Evolutionary conservation across 2,797 vertebrate genomes (phyloP).

Genomic region (Schizopygopsis malacanthus): DNA sequence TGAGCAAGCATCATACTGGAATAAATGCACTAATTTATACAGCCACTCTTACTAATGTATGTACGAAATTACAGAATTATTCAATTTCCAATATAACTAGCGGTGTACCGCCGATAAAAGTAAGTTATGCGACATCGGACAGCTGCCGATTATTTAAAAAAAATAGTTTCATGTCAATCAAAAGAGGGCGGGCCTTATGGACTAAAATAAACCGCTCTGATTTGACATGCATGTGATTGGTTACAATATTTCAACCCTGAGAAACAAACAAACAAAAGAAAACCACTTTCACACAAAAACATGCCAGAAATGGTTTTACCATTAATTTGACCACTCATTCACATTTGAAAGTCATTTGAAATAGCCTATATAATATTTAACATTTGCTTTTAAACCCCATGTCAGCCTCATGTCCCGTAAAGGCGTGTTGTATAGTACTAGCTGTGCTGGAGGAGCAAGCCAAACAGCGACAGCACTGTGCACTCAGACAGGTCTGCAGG

Average conservation of each 20-base stretch:
- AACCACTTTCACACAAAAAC: not conserved
- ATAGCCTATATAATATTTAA: not conserved
- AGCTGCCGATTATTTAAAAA: not conserved
- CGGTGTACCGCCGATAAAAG: not conserved
- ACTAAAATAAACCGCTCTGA: not conserved
- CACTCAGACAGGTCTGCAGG: conserved; percentile 13
- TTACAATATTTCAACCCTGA: not conserved
- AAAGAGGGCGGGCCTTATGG: not conserved
- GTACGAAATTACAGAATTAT: not conserved
- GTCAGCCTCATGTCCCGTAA: not conserved
- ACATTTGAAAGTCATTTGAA: not conserved
- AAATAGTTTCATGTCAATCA: not conserved
- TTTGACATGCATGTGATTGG: not conserved
- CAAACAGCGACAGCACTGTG: not conserved
- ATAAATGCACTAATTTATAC: not conserved
- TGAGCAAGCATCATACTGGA: not conserved
- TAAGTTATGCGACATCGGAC: not conserved
- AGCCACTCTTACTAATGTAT: not conserved
- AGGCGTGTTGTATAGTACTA: not conserved
- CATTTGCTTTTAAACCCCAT: not conserved
- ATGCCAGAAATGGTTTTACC: not conserved
- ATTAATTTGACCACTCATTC: not conserved
- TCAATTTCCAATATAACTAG: not conserved
- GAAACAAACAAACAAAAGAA: too few species aligned
- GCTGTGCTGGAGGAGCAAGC: not conserved